Evolutionary conservation across 1,140 invertebrate genomes (phyloP).

Genomic region (Zaprionus africanus): DNA sequence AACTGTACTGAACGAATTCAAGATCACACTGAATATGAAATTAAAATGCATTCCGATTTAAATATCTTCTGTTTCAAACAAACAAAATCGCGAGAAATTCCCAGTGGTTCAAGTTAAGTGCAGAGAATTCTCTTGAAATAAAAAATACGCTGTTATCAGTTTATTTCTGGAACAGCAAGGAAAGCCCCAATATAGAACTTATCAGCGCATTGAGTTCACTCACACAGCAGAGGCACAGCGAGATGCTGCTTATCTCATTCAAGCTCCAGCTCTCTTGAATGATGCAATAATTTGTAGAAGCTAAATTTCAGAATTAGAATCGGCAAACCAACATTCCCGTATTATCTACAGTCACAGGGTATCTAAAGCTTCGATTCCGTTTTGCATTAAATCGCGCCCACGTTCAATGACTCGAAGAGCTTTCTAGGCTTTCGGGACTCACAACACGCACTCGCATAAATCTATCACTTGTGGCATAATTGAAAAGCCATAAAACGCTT

Average conservation of each 20-base stretch:
- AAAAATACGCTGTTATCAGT: too few species aligned
- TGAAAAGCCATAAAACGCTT: constrained; percentile 62
- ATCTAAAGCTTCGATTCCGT: constrained; percentile 1
- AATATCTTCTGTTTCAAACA: too few species aligned
- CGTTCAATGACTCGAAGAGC: neutral
- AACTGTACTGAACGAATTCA: neutral
- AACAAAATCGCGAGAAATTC: neutral
- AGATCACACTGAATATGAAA: neutral
- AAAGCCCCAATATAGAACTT: too few species aligned
- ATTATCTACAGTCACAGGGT: neutral
- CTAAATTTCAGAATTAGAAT: too few species aligned
- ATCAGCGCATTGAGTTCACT: too few species aligned
- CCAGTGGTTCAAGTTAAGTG: neutral
- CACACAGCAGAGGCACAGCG: too few species aligned
- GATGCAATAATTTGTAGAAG: too few species aligned
- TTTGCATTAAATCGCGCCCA: neutral
- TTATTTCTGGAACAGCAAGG: too few species aligned
- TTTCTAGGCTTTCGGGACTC: constrained; percentile 30
- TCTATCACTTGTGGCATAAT: constrained; percentile 66
- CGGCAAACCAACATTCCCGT: neutral
- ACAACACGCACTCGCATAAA: constrained; percentile 68
- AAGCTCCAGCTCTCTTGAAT: too few species aligned
- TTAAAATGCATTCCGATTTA: too few species aligned
- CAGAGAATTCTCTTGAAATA: too few species aligned
- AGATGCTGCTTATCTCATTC: too few species aligned